These are phyloP conservation scores for Rutpela maculata DNA, from an alignment of 2,888 invertebrate species.

Conservation along the genomic window DNA sequence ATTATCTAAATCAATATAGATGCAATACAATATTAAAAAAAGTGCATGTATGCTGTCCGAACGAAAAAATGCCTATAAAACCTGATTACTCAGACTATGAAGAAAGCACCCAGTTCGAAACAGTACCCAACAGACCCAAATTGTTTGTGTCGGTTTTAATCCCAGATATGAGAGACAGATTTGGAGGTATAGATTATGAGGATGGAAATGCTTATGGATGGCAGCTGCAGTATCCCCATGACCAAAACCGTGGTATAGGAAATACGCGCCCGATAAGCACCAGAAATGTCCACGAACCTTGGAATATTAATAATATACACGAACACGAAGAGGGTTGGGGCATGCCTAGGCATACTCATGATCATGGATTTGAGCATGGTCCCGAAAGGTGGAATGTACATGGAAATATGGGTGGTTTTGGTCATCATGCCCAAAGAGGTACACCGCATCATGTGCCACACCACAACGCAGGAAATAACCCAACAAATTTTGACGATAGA, in stretches of 20 bases:
- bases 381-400: neutral
- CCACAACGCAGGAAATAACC: neutral
- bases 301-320: neutral
- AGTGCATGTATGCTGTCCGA: conserved; percentile 57
- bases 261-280: neutral
- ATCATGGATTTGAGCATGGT: neutral
- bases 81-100: neutral
- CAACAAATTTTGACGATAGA: neutral
- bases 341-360: neutral
- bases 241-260: neutral
- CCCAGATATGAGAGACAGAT: neutral
- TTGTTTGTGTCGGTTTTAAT: neutral
- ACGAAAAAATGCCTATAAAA: neutral
- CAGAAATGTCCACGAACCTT: neutral
- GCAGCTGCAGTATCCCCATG: neutral
- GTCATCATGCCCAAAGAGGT: neutral
- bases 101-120: neutral
- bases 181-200: neutral
- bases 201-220: neutral
- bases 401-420: neutral
- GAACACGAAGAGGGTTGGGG: neutral
- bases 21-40: conserved; percentile 54
- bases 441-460: neutral
- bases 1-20: conserved; percentile 54
- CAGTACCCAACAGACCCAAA: neutral